phyloP scores from a whole-genome alignment of 2,797 vertebrate species.

The Gallirallus australis region DNA sequence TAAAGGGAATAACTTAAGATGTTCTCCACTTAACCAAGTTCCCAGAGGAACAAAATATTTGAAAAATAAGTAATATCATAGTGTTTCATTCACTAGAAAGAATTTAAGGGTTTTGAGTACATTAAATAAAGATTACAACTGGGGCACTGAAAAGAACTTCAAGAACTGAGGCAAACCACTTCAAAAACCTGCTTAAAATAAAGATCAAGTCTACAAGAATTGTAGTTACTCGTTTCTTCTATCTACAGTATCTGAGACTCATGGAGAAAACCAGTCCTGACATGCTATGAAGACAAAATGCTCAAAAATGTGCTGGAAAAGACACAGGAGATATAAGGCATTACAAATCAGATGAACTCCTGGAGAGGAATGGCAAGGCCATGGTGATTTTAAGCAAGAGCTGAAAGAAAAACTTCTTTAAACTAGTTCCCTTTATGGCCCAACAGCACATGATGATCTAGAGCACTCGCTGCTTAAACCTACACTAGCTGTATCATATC shows the following conservation, averaged over 20 bases:
- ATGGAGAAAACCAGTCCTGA: neutral
- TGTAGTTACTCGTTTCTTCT: neutral
- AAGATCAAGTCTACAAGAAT: neutral
- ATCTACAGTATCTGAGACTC: neutral
- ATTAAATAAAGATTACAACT: constrained; percentile 57
- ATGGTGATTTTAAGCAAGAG: neutral
- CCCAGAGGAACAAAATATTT: constrained; percentile 55
- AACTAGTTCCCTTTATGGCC: neutral
- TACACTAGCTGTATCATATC: neutral
- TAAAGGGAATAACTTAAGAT: constrained; percentile 38
- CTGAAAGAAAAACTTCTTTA: neutral
- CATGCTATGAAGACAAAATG: neutral
- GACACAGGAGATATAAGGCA: neutral
- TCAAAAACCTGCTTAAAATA: constrained; percentile 9
- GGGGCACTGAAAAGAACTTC: constrained; percentile 7
- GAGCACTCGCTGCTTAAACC: neutral
- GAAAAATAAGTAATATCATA: constrained; percentile 46
- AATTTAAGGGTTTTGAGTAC: constrained; percentile 27
- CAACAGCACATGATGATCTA: neutral
- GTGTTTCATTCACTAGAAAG: constrained; percentile 36
- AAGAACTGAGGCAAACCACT: neutral
- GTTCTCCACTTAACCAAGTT: constrained; percentile 27
- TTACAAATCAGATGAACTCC: neutral
- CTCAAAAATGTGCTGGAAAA: neutral
- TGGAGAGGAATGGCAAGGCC: neutral